Evolutionary conservation across 2,797 vertebrate genomes (phyloP), one percentile per base, ranked within the genome.

Genomic region (Gouania willdenowi): DNA sequence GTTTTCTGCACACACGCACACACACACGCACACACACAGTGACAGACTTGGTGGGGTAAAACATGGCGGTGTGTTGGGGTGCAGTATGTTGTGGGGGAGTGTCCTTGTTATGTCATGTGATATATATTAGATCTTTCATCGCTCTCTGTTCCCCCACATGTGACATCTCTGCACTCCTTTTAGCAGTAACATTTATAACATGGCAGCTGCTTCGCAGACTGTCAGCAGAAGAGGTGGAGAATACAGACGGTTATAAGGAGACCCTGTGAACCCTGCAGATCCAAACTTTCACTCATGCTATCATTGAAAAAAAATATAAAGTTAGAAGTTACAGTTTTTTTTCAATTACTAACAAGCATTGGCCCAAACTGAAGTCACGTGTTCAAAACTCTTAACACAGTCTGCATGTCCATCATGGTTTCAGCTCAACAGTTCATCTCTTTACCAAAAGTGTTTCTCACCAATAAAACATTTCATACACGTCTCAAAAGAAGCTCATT

Each of bases 1-100:
- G 26, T 40, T 17, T 17, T 2, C 36, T 24, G 22, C 14, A 21
- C 43, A 19, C 11, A 21, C 26, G 20, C 37, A 23, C 33, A 31
- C 26, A 20, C 17, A 46, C 50, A 36, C 17, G 27, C 29, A n/a
- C 19, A 28, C 35, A 30, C 26, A 10, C 40, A 28, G 15, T 19
- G 17, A 49, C 25, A 66, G 35, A 49, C 43, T 47, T 15, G 25
- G 8, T 37, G 19, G 28, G 30, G 42, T 45, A 16, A 15, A 4
- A 14, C n/a, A 13, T 3, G 13, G 14, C 13, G 14, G 24, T 13
- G 27, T 2, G 10, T 33, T 13, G 6, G 54, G 32, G 14, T 53
- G 41, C 41, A 59, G 42, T 31, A 55, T 38, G 71, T 69, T 69
- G 56, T 61, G 62, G 65, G 39, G 71, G 70, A 57, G 64, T 72